Base-by-base conservation (phyloP, 2,888 invertebrate genomes). In the Pterostichus madidus region DNA sequence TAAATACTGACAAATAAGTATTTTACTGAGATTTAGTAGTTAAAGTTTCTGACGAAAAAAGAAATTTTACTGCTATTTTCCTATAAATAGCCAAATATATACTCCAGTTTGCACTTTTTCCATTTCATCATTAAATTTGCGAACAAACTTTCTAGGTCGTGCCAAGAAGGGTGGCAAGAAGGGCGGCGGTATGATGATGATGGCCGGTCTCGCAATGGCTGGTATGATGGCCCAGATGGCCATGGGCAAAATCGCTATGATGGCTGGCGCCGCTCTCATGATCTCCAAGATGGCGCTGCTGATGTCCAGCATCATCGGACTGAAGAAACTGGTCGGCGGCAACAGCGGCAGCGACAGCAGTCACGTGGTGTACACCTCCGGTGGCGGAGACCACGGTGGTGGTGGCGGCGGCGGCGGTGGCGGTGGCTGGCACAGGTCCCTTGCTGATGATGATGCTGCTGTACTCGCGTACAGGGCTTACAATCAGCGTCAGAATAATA, bases 161-260 rank as follows among this genome's bases (percentile, higher is more conserved):
- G 86, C 85, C 31, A 86, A 86, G 35, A 86, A 86, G 31, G 85
- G 86, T 5, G 84, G 84, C 59, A 85, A 86, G 88, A 90, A 84
- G 86, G 90, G 89, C 68, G 91, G 91, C 81, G 91, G 91, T 53
- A 91, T 92, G 88, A 88, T 93, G 87, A 90, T 93, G 90, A 91
- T 93, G 90, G 93, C 92, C 82, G 93, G 92, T 84, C 88, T 93
- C 84, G 93, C 93, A 11, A 90, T 93, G 88, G 90, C 92, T 84
- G 93, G 93, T 56, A 92, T 94, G 90, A 90, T 94, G 89, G 92
- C 92, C 1, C 94, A 94, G 89, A 89, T 94, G 89, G 92, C 93
- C 84, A 92, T 94, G 87, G 93, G 93, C 32, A 94, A 94, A 89
- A 92, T 94, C 83, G 93, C 94, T 5, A 90, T 94, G 84, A 90